phyloP scores from a whole-genome alignment of 2,113 vertebrate species.

The Shinisaurus crocodilurus region DNA sequence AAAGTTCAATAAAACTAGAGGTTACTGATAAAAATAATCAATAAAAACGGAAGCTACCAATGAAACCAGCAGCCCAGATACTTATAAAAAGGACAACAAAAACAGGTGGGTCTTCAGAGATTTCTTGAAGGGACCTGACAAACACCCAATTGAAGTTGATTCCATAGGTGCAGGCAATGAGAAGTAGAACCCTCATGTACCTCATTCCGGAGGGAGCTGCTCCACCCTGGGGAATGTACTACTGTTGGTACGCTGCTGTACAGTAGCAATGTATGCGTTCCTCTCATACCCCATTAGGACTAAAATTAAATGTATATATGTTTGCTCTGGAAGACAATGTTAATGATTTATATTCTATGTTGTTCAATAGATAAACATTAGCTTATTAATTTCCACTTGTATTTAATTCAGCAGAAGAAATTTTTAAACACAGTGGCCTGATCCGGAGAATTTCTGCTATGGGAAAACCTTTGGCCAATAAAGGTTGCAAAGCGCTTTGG shows the following conservation, averaged over 20 bases:
- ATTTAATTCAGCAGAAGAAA: not conserved
- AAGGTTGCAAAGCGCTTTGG: not conserved
- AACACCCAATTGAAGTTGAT: too few relatives aligned
- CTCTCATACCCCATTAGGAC: not conserved
- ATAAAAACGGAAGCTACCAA: too few relatives aligned
- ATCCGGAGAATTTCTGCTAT: not conserved
- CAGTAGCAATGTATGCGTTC: not conserved
- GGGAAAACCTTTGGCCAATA: not conserved
- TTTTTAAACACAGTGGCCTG: not conserved
- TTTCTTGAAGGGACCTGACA: too few relatives aligned
- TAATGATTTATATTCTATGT: conserved; percentile 3
- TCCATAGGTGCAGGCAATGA: too few relatives aligned
- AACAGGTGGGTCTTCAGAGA: too few relatives aligned
- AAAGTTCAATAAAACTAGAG: too few relatives aligned
- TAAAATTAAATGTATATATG: not conserved
- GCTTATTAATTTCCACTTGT: not conserved
- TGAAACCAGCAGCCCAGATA: too few relatives aligned
- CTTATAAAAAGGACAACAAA: too few relatives aligned
- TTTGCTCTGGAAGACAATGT: not conserved
- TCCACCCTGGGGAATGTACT: too few relatives aligned
- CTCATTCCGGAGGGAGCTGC: too few relatives aligned
- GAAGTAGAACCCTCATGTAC: too few relatives aligned
- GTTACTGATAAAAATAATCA: too few relatives aligned
- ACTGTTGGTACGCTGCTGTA: not conserved
- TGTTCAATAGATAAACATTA: not conserved